Conservation (phyloP, 2,888 invertebrate genomes). For the Apamea sordens region DNA sequence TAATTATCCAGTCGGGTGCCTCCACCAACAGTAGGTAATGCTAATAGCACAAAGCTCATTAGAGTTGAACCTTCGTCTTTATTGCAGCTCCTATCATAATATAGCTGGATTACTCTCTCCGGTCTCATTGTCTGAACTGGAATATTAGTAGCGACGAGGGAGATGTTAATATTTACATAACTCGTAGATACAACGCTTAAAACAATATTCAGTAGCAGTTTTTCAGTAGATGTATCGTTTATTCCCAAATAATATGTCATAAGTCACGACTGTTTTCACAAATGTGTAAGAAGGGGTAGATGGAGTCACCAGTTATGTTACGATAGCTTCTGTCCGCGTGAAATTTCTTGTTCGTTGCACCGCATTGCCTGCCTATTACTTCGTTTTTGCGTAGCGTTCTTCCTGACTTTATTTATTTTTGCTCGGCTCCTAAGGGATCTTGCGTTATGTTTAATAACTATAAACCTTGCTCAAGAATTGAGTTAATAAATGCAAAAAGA, state of each 20-base stretch:
- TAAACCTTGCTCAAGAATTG: neutral
- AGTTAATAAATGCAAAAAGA: neutral
- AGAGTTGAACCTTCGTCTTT: conserved; percentile 20
- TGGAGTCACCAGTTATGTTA: neutral
- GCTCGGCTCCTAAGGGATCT: neutral
- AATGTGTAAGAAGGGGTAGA: neutral
- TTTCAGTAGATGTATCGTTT: neutral
- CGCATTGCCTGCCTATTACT: neutral
- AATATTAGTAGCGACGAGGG: conserved; percentile 15
- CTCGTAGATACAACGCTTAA: neutral
- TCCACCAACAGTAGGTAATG: conserved; percentile 21
- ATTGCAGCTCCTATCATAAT: conserved; percentile 41
- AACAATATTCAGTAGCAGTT: neutral
- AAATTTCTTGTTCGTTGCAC: neutral
- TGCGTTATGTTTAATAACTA: neutral
- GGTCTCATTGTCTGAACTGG: conserved; percentile 24
- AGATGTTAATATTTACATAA: conserved; percentile 17
- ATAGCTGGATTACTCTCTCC: conserved; percentile 7
- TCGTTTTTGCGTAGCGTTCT: neutral
- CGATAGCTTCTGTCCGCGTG: neutral
- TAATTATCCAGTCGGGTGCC: conserved; percentile 24
- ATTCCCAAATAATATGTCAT: neutral
- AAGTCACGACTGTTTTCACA: neutral
- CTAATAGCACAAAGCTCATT: conserved; percentile 33
- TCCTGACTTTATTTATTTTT: too few relatives aligned